Conservation (phyloP, 2,888 invertebrate species). For the Xylota segnis region DNA sequence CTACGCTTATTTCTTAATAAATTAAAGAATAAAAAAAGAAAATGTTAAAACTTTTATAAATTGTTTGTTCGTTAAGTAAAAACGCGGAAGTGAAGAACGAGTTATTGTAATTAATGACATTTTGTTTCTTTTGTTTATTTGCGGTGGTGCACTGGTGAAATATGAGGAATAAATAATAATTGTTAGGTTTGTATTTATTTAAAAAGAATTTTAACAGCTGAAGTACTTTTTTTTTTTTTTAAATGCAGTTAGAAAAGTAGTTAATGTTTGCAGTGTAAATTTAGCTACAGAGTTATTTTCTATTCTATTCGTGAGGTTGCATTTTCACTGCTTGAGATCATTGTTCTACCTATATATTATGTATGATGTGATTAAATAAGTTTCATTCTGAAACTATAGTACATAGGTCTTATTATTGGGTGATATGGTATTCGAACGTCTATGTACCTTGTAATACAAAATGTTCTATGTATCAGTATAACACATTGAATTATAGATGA, state of each 20-base stretch:
- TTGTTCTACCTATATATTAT: not conserved
- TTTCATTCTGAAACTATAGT: no score
- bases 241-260: conserved; percentile 22
- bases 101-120: conserved; percentile 28
- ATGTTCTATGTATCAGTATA: no score
- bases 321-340: not conserved
- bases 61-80: conserved; percentile 29
- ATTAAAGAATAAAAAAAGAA: conserved; percentile 12
- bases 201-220: conserved; percentile 23
- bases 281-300: conserved; percentile 23
- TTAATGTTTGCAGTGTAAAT: conserved; percentile 16
- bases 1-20: conserved; percentile 46
- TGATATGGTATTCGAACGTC: no score
- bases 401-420: no score
- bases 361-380: no score
- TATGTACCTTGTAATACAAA: no score
- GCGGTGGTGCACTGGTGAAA: conserved; percentile 28
- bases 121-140: conserved; percentile 1
- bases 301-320: conserved; percentile 23
- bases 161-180: conserved; percentile 19
- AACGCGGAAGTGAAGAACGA: conserved; percentile 8
- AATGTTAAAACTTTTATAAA: conserved; percentile 25
- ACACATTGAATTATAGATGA: no score
- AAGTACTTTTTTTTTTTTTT: conserved; percentile 38
- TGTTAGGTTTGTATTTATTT: conserved; percentile 43